A percentile compares a stretch with the other conserved stretches of the same genome.
These are phyloP conservation scores for Labeo catla DNA, from an alignment of 2,113 vertebrate species.

Conservation along the genomic window DNA sequence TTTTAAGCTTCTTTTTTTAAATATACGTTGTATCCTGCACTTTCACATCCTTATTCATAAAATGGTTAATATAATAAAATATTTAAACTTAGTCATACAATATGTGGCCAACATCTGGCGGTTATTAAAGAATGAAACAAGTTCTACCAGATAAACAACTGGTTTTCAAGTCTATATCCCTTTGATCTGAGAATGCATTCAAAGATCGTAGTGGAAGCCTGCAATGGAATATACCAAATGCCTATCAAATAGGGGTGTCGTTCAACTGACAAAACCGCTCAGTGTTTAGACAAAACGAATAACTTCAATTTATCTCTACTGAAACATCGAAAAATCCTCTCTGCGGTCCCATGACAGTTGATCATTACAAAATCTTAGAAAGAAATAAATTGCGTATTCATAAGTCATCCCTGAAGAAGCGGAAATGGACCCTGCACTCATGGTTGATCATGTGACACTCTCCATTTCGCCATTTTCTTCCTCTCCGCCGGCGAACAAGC, in stretches of 20 bases:
- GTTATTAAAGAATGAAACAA: neutral
- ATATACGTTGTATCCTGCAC: neutral
- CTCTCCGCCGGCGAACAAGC: constrained; percentile 65
- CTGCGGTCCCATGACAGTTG: neutral
- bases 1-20: neutral
- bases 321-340: neutral
- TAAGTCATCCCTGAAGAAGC: constrained; percentile 51
- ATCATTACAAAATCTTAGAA: constrained; percentile 33
- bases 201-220: constrained; percentile 54
- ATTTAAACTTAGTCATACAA: neutral
- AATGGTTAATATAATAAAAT: neutral
- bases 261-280: neutral
- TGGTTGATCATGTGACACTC: constrained; percentile 75
- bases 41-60: neutral
- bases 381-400: constrained; percentile 14
- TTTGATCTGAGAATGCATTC: constrained; percentile 18
- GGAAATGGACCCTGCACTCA: constrained; percentile 61
- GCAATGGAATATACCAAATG: constrained; percentile 61
- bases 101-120: neutral
- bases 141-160: constrained; percentile 3
- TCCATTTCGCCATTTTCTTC: constrained; percentile 82
- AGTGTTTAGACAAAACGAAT: neutral
- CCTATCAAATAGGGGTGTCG: neutral
- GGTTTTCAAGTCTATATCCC: neutral
- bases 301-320: neutral